phyloP scores from a whole-genome alignment of 2,888 invertebrate species.

The Epirrhoe tristata region DNA sequence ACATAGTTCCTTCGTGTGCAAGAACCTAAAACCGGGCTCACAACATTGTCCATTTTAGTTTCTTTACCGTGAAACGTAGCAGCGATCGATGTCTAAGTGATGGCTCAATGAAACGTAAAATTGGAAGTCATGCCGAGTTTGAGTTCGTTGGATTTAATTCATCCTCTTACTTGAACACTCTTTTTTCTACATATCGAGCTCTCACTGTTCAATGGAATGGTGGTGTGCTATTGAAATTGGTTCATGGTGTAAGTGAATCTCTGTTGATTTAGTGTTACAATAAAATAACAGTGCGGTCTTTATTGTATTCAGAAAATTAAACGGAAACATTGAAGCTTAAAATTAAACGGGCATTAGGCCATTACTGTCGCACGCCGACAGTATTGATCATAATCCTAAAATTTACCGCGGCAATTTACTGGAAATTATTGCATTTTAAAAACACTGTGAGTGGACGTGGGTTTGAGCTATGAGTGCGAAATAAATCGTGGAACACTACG shows the following conservation, averaged over 20 bases:
- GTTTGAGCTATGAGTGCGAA: constrained; percentile 23
- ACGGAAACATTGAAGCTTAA: constrained; percentile 8
- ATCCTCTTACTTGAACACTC: constrained; percentile 18
- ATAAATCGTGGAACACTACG: constrained; percentile 35
- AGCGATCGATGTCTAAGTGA: constrained; percentile 48
- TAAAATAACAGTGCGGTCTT: constrained; percentile 7
- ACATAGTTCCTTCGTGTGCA: constrained; percentile 11
- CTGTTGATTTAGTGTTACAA: not conserved
- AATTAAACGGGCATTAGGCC: constrained; percentile 21
- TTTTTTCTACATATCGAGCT: not conserved
- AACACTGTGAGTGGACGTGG: constrained; percentile 23
- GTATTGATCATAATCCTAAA: constrained; percentile 32
- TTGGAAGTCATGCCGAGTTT: constrained; percentile 48
- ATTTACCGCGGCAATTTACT: constrained; percentile 33
- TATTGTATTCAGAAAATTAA: constrained; percentile 15
- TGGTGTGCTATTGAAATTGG: not conserved
- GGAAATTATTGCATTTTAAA: constrained; percentile 40
- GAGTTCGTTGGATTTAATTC: constrained; percentile 45
- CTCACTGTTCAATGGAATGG: not conserved
- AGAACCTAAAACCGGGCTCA: constrained; percentile 57
- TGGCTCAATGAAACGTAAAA: constrained; percentile 65
- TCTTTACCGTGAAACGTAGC: constrained; percentile 63
- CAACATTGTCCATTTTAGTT: constrained; percentile 75
- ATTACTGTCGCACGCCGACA: constrained; percentile 26
- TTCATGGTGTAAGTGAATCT: not conserved